A percentile compares a stretch with the other conserved stretches of the same genome.
These are phyloP conservation scores for Sula dactylatra DNA, from an alignment of 2,113 vertebrate genomes.

Conservation along the genomic window DNA sequence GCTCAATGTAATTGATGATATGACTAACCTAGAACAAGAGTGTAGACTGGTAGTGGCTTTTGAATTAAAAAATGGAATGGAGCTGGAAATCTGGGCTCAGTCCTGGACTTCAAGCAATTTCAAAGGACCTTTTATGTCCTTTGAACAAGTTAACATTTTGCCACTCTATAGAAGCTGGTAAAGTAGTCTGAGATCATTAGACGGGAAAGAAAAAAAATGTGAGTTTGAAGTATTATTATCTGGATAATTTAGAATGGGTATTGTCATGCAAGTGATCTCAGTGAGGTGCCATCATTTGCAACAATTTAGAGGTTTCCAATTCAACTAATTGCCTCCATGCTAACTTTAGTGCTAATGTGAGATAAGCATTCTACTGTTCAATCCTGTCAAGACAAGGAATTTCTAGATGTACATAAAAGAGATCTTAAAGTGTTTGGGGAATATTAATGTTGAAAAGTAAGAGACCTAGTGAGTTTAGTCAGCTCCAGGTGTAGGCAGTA, in stretches of 20 bases:
- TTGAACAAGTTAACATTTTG: neutral
- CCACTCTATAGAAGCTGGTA: neutral
- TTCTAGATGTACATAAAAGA: neutral
- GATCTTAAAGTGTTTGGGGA: neutral
- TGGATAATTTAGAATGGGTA: neutral
- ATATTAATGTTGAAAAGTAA: neutral
- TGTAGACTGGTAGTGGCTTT: neutral
- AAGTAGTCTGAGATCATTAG: neutral
- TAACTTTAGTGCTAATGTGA: neutral
- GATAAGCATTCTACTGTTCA: neutral
- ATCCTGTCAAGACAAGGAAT: neutral
- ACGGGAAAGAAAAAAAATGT: neutral
- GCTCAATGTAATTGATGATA: neutral
- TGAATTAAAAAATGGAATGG: neutral
- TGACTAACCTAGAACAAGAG: neutral
- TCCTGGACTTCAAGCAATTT: neutral
- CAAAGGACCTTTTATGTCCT: neutral
- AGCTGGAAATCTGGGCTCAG: neutral
- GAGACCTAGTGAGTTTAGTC: neutral
- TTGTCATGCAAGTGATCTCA: neutral
- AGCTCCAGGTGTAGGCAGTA: neutral
- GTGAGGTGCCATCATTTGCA: neutral
- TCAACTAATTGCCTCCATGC: neutral
- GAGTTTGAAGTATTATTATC: neutral
- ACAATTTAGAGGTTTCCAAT: neutral